Base-by-base conservation (phyloP, 2,888 invertebrate genomes). In the Incurvaria masculella region DNA sequence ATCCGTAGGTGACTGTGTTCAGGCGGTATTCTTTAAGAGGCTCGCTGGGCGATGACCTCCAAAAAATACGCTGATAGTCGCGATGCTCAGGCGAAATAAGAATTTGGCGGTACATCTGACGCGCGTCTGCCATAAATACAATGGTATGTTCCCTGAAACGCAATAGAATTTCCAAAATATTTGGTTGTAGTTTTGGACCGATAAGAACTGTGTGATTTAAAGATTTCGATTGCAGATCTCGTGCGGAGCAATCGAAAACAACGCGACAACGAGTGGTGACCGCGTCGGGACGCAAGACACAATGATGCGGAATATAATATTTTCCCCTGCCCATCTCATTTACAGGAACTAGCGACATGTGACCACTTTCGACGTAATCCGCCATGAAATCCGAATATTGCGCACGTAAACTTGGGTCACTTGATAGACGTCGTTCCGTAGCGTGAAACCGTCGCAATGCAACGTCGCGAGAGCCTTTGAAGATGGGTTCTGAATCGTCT, bases 381-480 rank as follows among this genome's bases (percentile, higher is more conserved):
- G 42, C 42, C 17, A 47, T 27, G 16, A 41, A 46, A n/a, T 46
- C 19, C 10, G 33, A 38, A 11, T 47, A 47, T 21, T 42, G 38
- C 38, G 41, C 46, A 20, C 46, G 46, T 42, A 46, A 19, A 42
- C 46, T 27, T 18, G 26, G n/a, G n/a, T 46, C 42, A 47, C 47
- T 42, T 27, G 47, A 47, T 19, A 41, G 41, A 6, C 17, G 17
- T 3, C 16, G 21, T 11, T 48, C 48, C 11, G 44, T 26, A 16
- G 44, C 44, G 44, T 23, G 17, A 20, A 48, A 44, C 19, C 48
- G 48, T 20, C 21, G 42, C 33, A 20, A n/a, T n/a, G 45, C 45
- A 38, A 42, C 45, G 14, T 23, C 16, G 21, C 41, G 42, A 2
- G 48, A 48, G 23, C 42, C 48, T 1, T 45, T 42, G 18, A 45